Evolutionary conservation across 53 echinoderm and acorn worm species (phyloP), one percentile per base, ranked within the genome.

Genomic region (Holothuria leucospilota): DNA sequence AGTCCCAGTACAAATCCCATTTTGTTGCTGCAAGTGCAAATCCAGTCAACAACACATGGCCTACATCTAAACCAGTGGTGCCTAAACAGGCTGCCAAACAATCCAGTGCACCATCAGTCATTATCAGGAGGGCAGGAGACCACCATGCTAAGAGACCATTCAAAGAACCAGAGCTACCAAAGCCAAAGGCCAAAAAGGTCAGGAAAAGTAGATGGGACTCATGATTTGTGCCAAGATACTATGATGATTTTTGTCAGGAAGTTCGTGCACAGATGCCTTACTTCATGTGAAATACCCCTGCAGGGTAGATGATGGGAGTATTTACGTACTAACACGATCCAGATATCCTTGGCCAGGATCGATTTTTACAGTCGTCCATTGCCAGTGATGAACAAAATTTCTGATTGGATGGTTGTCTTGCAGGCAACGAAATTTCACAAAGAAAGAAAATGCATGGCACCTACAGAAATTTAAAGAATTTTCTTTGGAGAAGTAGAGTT

Each of bases 1-100:
- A 98, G 95, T 68, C 93, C 28, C 98, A 98, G 90, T 98, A 92
- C 89, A 95, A 95, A 88, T 89, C 92, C 30, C 98, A 98, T 64
- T 98, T 98, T 81, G 89, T 93, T 62, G 93, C 93, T 63, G 95
- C 98, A 78, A 90, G 89, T 61, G 78, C 95, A 51, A 77, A 91
- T 16, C 74, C 90, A 9, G 78, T 95, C 39, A 92, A 82, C 38
- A 83, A 67, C 27, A 67, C 84, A 7, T 66, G 65, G 82, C 28
- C 63, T 30, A 51, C 58, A 5, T 20, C 49, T 20, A 56, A 53
- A 52, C 63, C 26, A 62, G 83, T 82, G 20, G 29, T 24, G 11
- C 85, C 69, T 2, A 20, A 28, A 27, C 85, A 27, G 24, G 13
- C 71, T 25, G 46, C 84, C 23, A 46, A 64, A 39, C 58, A 58